Base-by-base conservation (phyloP, 2,797 vertebrate species). In the Smutsia gigantea region DNA sequence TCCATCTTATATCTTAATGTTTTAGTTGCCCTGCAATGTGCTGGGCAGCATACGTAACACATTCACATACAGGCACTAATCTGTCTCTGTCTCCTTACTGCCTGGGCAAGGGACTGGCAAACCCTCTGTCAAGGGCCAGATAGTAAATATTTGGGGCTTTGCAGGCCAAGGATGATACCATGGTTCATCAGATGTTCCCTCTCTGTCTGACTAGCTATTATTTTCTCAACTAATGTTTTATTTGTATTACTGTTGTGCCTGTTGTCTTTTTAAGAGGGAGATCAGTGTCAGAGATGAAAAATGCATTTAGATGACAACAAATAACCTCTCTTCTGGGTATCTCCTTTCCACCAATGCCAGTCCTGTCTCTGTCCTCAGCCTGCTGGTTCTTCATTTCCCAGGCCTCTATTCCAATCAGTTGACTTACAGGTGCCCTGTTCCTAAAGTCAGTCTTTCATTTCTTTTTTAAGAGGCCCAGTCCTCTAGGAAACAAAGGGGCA, bases 161-260 rank as follows among this genome's bases (percentile, higher is more conserved):
- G 17, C 23, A 72, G 51, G 64, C 63, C 42, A 91, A 31, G 49
- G n/a, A 71, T 55, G 34, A 87, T 46, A 79, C 21, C 78, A 86
- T 46, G 19, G 27, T 27, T 93, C 39, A 42, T 92, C 39, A 84
- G 57, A 92, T 42, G 55, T 71, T 66, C 71, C 31, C 61, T 89
- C 86, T 75, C 69, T 90, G 21, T 37, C 53, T 86, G 49, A 79
- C 79, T 81, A 61, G 64, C 37, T 72, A 66, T 74, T 77, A 39
- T 92, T 74, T 90, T 92, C 74, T 93, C 85, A 88, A 49, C n/a
- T 86, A 84, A 77, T 21, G 19, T 34, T 94, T 90, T 90, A 64
- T 39, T 93, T 68, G 19, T 93, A 93, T 87, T 66, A 57, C 29
- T 42, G 34, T 87, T 82, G 66, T 46, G 7, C 46, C 25, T 68